phyloP scores from a whole-genome alignment of 2,888 invertebrate genomes.

The Phaonia tiefii region DNA sequence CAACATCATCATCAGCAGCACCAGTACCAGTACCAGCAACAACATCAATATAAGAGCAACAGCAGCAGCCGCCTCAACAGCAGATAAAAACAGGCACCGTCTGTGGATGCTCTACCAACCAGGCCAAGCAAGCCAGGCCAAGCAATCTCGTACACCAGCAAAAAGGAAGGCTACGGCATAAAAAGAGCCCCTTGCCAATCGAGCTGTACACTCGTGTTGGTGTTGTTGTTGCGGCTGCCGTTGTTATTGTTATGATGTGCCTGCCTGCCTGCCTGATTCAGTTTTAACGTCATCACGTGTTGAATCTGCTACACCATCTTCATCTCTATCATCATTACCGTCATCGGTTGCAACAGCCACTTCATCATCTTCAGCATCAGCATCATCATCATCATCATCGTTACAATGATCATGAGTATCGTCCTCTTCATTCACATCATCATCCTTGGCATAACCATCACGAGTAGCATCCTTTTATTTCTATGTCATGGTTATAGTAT shows the following conservation, averaged over 20 bases:
- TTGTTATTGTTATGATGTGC: slow-evolving; percentile 52
- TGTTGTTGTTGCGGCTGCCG: slow-evolving; percentile 60
- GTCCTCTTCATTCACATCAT: slow-evolving; percentile 31
- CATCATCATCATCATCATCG: slow-evolving; percentile 25
- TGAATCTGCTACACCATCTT: slow-evolving; percentile 66
- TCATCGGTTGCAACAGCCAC: slow-evolving; percentile 20
- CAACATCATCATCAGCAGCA: slow-evolving; percentile 57
- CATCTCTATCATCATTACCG: slow-evolving; percentile 43
- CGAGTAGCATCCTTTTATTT: too few species aligned
- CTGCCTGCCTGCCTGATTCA: slow-evolving; percentile 59
- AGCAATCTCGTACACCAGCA: slow-evolving; percentile 15
- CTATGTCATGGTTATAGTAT: too few species aligned
- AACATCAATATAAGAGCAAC: slow-evolving; percentile 47
- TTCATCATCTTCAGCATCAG: slow-evolving; percentile 36
- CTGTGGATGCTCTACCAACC: slow-evolving; percentile 65
- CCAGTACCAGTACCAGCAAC: slow-evolving; percentile 47
- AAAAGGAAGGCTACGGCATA: slow-evolving; percentile 48
- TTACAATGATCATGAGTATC: too few species aligned
- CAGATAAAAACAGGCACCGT: slow-evolving; percentile 53
- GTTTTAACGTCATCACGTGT: slow-evolving; percentile 66
- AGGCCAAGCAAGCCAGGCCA: slow-evolving; percentile 58
- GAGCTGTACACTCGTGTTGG: slow-evolving; percentile 54
- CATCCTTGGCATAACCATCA: neutral
- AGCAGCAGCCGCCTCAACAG: slow-evolving; percentile 58
- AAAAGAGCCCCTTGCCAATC: slow-evolving; percentile 43